Percentiles rank a stretch among this genome's conserved stretches.
These are phyloP conservation scores for Actinernus sp. DNA, from an alignment of 92 coral and sea anemone species.

Conservation along the genomic window DNA sequence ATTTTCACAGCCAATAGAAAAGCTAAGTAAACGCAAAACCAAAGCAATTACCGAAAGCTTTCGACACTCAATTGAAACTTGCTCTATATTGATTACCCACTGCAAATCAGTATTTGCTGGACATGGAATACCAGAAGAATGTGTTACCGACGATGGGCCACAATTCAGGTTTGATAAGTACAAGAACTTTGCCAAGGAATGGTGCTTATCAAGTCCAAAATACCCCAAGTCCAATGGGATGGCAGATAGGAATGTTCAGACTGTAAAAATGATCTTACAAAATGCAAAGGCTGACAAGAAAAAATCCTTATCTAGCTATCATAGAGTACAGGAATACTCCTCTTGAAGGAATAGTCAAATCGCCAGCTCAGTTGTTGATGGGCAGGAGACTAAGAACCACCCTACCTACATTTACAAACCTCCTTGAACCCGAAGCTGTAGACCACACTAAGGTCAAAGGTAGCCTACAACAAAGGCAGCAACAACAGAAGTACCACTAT, in stretches of 20 bases:
- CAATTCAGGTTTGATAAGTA: constrained; percentile 50
- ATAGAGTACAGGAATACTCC: constrained; percentile 42
- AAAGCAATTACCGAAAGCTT: too few species aligned
- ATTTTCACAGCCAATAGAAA: too few species aligned
- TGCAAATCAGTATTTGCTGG: constrained; percentile 62
- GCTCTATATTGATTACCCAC: constrained; percentile 37
- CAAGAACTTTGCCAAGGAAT: constrained; percentile 58
- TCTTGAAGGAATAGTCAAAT: constrained; percentile 38
- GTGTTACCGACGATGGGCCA: constrained; percentile 67
- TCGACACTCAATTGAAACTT: too few species aligned
- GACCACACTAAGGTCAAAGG: constrained; percentile 17
- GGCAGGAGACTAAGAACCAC: constrained; percentile 17
- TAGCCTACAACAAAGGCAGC: constrained; percentile 44
- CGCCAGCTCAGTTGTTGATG: constrained; percentile 65
- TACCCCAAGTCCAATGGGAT: constrained; percentile 59
- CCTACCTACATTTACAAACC: constrained; percentile 14
- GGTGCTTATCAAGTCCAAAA: constrained; percentile 71
- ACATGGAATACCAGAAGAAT: constrained; percentile 73
- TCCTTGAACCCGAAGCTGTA: constrained; percentile 16
- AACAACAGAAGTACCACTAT: constrained; percentile 43
- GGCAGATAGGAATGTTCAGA: constrained; percentile 45
- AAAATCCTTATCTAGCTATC: constrained; percentile 15
- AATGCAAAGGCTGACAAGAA: constrained; percentile 47
- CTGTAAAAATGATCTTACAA: constrained; percentile 37
- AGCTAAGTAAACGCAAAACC: too few species aligned